Evolutionary conservation across 2,888 invertebrate genomes (phyloP).

Genomic region (Steinernema carpocapsae): DNA sequence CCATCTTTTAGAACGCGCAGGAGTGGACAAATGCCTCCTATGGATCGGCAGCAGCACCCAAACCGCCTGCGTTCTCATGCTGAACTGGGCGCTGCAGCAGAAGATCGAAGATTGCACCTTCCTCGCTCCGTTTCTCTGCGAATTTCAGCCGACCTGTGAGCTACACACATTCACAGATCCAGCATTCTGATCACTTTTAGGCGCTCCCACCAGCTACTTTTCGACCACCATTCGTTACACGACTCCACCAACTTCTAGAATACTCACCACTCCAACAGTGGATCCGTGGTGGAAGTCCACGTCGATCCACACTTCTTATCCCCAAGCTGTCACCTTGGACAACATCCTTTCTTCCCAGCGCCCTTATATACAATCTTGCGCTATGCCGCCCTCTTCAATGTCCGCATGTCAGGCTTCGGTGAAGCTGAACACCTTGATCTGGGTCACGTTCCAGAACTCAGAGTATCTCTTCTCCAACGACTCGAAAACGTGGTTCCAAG

Average conservation of each 20-base stretch:
- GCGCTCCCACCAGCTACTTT: background rate
- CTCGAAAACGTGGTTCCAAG: background rate
- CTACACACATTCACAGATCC: background rate
- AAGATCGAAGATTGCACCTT: background rate
- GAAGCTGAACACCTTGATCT: background rate
- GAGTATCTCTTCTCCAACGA: background rate
- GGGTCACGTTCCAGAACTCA: background rate
- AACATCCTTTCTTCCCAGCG: too few relatives aligned
- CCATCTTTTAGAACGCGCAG: background rate
- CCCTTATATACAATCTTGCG: too few relatives aligned
- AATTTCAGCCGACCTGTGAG: background rate
- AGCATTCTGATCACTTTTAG: background rate
- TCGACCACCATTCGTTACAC: background rate
- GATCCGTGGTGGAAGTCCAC: too few relatives aligned
- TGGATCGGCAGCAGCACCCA: background rate
- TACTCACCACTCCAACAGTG: background rate
- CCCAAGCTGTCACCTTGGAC: too few relatives aligned
- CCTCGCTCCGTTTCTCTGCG: background rate
- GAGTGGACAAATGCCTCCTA: background rate
- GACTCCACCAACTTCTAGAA: background rate
- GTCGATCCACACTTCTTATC: too few relatives aligned
- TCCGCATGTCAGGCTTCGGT: too few relatives aligned
- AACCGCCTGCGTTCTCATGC: background rate
- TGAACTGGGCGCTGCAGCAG: background rate
- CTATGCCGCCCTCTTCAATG: too few relatives aligned